Evolutionary conservation across 1,140 invertebrate genomes (phyloP), one percentile per base, ranked within the genome.

Genomic region (Orius insidiosus): DNA sequence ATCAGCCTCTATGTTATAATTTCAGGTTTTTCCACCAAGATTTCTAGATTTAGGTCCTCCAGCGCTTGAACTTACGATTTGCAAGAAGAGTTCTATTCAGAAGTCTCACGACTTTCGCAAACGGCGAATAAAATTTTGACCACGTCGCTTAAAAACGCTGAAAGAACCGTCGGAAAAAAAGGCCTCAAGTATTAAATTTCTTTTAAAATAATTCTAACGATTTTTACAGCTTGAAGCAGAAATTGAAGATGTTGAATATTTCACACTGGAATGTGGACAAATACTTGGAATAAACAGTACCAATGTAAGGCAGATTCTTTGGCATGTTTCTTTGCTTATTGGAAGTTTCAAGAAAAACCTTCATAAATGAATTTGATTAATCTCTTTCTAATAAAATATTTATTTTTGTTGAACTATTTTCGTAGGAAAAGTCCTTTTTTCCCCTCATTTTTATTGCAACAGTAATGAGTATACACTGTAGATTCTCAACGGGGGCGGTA

Each of bases 61-160:
- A 3, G 75, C 80, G 0, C 65, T 99, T 39, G 95, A 99, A 63
- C 69, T 98, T 98, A 92, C 64, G 95, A 99, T 65, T 65, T 99
- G 38, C 94, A 98, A 63, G 93, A 98, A 59, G 89, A 89, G 7
- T 97, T 98, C 58, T 93, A 88, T 60, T 92, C 92, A 0, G 83
- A 94, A 57, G 76, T 85, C 45, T 76, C 83, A 1, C 78, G 89
- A 59, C 64, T 99, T 10, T 88, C 90, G 0, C 85, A 96, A 57
- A 72, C 87, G 24, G 85, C 93, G 0, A 96, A 97, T 58, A 95
- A 94, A 68, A 97, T 89, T 64, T 65, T 80, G 33, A 76, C 84
- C 54, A 64, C 41, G 18, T 43, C 41, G 8, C 24, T 43, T n/a
- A 43, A 52, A 18, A 61, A 61, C 2, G 68, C 65, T 0, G 42